Percentiles rank a stretch among this genome's conserved stretches.
These are phyloP conservation scores for Anoplophora glabripennis DNA, from an alignment of 1,140 invertebrate genomes.

Conservation along the genomic window DNA sequence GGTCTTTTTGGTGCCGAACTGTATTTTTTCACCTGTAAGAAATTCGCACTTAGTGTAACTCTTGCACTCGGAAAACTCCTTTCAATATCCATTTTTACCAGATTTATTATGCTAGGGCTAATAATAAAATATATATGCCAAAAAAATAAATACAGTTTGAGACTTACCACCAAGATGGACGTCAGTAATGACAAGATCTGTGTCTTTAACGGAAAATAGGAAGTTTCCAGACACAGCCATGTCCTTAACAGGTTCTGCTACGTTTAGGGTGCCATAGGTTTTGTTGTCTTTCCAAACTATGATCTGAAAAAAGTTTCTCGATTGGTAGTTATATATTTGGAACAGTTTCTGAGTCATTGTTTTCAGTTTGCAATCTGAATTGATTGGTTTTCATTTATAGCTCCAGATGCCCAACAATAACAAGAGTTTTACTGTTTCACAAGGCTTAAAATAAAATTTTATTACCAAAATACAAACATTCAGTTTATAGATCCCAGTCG, in stretches of 20 bases:
- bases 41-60: too few relatives aligned
- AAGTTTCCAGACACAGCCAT: conserved; percentile 46
- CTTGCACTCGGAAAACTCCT: too few relatives aligned
- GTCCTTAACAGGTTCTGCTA: conserved; percentile 51
- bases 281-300: conserved; percentile 47
- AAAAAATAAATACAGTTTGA: too few relatives aligned
- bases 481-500: too few relatives aligned
- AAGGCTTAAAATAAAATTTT: too few relatives aligned
- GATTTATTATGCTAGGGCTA: too few relatives aligned
- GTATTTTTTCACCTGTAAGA: conserved; percentile 42
- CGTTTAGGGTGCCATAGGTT: conserved; percentile 37
- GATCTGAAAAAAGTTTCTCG: conserved; percentile 39
- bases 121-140: too few relatives aligned
- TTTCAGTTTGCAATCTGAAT: too few relatives aligned
- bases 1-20: conserved; percentile 41
- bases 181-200: conserved; percentile 51
- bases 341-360: not conserved
- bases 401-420: too few relatives aligned
- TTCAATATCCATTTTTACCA: too few relatives aligned
- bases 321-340: not conserved
- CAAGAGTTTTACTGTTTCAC: too few relatives aligned
- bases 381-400: too few relatives aligned
- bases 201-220: conserved; percentile 50
- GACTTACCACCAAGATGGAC: conserved; percentile 41
- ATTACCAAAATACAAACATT: not conserved